Percentiles rank a stretch among this genome's conserved stretches.
These are phyloP conservation scores for Rhipidura dahli DNA, from an alignment of 2,113 vertebrate genomes.

Conservation along the genomic window DNA sequence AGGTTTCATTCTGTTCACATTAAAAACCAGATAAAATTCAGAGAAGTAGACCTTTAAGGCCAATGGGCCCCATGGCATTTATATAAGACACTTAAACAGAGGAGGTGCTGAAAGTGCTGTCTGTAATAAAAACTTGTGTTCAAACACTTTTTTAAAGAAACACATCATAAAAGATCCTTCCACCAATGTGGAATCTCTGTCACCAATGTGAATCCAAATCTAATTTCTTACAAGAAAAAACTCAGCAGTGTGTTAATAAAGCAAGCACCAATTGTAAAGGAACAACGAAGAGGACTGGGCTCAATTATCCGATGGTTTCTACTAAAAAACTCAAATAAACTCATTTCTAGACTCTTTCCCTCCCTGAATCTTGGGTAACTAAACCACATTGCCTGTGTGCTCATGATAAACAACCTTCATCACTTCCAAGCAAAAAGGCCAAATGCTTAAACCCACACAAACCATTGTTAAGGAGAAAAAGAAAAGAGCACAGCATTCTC, in stretches of 20 bases:
- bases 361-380: neutral
- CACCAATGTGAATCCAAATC: neutral
- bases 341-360: neutral
- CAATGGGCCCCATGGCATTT: neutral
- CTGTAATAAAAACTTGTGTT: neutral
- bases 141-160: neutral
- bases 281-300: conserved; percentile 28
- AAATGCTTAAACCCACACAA: neutral
- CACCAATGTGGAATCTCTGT: neutral
- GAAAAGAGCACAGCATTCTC: neutral
- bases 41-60: neutral
- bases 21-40: neutral
- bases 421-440: neutral
- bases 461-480: neutral
- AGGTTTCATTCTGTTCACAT: neutral
- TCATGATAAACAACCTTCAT: conserved; percentile 14
- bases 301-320: neutral
- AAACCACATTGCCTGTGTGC: neutral
- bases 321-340: neutral
- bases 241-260: neutral
- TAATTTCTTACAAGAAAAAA: neutral
- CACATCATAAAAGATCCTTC: neutral
- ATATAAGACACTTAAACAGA: neutral
- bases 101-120: neutral
- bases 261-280: neutral